Percentiles rank a stretch among this genome's conserved stretches.
phyloP scores from a whole-genome alignment of 2,113 vertebrate species.

The Pollachius pollachius region DNA sequence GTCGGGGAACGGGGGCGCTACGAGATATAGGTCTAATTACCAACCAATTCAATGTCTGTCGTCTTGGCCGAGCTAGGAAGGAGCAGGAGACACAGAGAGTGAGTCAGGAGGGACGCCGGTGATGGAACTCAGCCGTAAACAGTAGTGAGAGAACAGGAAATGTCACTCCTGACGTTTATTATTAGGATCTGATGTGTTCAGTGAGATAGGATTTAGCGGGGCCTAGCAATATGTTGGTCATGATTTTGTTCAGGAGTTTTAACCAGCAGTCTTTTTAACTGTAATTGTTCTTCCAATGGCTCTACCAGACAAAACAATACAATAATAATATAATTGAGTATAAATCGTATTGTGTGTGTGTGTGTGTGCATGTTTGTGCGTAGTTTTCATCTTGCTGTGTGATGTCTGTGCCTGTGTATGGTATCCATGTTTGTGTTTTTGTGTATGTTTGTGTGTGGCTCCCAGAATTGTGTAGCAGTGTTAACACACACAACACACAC shows the following conservation, averaged over 20 bases:
- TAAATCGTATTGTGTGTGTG: constrained; percentile 16
- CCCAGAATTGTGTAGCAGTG: too few relatives aligned
- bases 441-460: constrained; percentile 19
- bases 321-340: too few relatives aligned
- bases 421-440: constrained; percentile 37
- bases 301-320: too few relatives aligned
- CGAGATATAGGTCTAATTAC: constrained; percentile 59
- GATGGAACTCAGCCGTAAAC: constrained; percentile 2
- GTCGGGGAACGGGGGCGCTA: constrained; percentile 44
- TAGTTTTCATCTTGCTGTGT: background rate
- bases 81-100: constrained; percentile 31
- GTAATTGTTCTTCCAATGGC: too few relatives aligned
- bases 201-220: too few relatives aligned
- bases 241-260: too few relatives aligned
- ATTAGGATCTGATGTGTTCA: too few relatives aligned
- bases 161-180: too few relatives aligned
- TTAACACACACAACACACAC: too few relatives aligned
- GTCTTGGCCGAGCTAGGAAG: constrained; percentile 32
- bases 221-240: too few relatives aligned
- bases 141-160: too few relatives aligned
- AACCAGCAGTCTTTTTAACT: too few relatives aligned
- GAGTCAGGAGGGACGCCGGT: constrained; percentile 20
- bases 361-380: constrained; percentile 13
- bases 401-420: background rate
- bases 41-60: constrained; percentile 61